phyloP scores from a whole-genome alignment of 2,797 vertebrate genomes.

The Sphenopsis melanotis region DNA sequence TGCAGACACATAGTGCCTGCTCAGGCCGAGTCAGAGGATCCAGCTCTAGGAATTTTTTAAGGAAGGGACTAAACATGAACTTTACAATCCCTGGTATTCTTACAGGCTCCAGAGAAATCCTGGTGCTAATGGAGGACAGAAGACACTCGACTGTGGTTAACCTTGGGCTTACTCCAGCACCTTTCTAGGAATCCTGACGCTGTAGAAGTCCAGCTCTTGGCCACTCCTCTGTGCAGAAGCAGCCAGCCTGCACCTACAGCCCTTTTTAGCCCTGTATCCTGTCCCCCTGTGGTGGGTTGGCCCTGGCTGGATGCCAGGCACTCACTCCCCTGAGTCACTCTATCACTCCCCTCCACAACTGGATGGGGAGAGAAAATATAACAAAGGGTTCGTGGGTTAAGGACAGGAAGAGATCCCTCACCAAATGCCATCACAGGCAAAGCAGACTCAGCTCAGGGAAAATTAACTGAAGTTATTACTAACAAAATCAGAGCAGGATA shows the following conservation, averaged over 20 bases:
- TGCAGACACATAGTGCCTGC: background rate
- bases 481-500: background rate
- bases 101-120: background rate
- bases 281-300: no score
- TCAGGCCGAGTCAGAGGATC: background rate
- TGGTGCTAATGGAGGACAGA: background rate
- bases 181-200: background rate
- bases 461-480: background rate
- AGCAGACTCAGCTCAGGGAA: background rate
- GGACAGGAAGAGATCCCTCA: background rate
- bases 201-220: background rate
- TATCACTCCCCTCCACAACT: background rate
- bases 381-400: background rate
- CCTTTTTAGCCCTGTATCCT: accelerated
- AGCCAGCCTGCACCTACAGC: background rate
- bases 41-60: background rate
- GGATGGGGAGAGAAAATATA: background rate
- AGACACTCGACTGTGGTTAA: background rate
- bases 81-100: background rate
- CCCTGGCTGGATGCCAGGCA: background rate
- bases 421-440: background rate
- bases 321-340: background rate
- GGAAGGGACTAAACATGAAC: background rate
- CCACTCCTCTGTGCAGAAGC: background rate
- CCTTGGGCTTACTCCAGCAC: background rate